Conservation (phyloP, 2,113 vertebrate genomes). For the Sardina pilchardus region DNA sequence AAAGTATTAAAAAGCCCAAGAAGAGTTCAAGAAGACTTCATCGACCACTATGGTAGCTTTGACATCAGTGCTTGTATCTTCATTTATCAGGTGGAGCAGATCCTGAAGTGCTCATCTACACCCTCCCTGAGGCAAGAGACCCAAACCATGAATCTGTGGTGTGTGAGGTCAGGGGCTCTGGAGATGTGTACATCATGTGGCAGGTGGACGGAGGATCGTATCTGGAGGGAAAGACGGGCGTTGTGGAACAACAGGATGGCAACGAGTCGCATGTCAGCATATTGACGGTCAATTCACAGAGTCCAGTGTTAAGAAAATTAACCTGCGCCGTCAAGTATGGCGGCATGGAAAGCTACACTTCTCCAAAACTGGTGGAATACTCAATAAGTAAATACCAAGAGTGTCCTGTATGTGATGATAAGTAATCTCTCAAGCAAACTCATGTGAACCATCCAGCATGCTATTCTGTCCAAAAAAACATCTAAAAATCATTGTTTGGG, state of each 20-base stretch:
- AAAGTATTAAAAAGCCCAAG: too few relatives aligned
- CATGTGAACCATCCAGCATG: not conserved
- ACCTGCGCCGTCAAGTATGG: not conserved
- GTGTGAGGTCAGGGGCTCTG: slow-evolving; percentile 30
- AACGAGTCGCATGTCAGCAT: slow-evolving; percentile 21
- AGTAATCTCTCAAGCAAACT: not conserved
- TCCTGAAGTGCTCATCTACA: too few relatives aligned
- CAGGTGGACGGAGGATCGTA: not conserved
- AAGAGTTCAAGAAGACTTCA: too few relatives aligned
- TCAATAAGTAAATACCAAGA: slow-evolving; percentile 9
- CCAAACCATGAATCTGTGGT: not conserved
- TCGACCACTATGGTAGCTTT: too few relatives aligned
- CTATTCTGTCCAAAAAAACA: not conserved
- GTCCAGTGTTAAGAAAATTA: too few relatives aligned
- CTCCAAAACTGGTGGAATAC: not conserved
- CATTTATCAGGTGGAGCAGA: too few relatives aligned
- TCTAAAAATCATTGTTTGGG: not conserved
- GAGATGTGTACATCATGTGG: slow-evolving; percentile 36
- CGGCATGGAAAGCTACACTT: rapidly evolving
- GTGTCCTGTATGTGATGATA: not conserved
- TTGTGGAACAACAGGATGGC: not conserved
- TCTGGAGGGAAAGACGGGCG: not conserved
- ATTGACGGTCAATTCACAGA: not conserved
- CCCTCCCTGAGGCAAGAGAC: not conserved
- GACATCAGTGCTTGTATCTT: too few relatives aligned